Conservation (phyloP, 2,888 invertebrate genomes). For the Thereva unica region DNA sequence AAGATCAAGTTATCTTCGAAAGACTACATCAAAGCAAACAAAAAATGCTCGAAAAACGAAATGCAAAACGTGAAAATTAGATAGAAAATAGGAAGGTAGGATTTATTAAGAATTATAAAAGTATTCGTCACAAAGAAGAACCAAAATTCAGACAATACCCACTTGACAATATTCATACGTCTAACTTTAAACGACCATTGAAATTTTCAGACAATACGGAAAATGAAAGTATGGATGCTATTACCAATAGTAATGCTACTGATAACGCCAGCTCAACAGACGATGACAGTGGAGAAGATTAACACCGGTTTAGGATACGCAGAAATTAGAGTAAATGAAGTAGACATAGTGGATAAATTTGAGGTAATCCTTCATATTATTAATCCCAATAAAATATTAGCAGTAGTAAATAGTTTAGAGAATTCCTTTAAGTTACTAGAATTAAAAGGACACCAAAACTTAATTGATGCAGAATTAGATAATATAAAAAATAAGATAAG, state of each 20-base stretch:
- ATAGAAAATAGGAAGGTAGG: neutral
- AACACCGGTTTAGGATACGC: conserved; percentile 29
- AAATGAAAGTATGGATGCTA: neutral
- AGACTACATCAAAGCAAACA: no score
- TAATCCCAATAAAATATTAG: conserved; percentile 23
- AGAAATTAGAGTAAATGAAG: conserved; percentile 35
- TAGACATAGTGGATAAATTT: conserved; percentile 35
- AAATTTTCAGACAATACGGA: no score
- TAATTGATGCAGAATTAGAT: no score
- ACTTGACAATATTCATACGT: conserved; percentile 23
- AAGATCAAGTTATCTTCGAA: no score
- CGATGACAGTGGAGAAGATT: neutral
- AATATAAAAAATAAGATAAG: no score
- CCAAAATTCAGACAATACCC: conserved; percentile 28
- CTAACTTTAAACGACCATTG: no score
- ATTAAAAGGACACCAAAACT: no score
- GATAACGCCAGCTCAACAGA: neutral
- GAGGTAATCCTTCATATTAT: conserved; percentile 39
- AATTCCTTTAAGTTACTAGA: no score
- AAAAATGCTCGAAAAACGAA: no score
- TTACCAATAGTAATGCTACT: neutral
- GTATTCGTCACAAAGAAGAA: no score
- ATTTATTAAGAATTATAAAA: neutral
- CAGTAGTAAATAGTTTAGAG: no score
- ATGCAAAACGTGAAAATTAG: no score